Percentiles rank a stretch among this genome's conserved stretches.
Conservation (phyloP, 2,888 invertebrate species). For the Drosophila sordidapex region DNA sequence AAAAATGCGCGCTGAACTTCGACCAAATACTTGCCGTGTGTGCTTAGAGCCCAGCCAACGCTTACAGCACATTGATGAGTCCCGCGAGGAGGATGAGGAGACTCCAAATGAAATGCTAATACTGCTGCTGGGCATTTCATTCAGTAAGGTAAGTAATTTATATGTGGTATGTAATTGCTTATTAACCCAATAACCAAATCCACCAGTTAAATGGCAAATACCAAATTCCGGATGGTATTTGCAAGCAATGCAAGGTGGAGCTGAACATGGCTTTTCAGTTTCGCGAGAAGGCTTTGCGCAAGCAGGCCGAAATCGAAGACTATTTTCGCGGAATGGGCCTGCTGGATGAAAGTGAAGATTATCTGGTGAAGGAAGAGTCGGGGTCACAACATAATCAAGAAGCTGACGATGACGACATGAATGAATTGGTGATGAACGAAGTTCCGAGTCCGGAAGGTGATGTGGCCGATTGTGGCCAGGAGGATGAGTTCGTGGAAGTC, state of each 20-base stretch:
- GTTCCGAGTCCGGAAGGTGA: conserved; percentile 20
- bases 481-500: conserved; percentile 60
- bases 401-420: conserved; percentile 59
- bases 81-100: conserved; percentile 79
- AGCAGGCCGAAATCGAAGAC: conserved; percentile 75
- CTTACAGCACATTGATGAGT: conserved; percentile 77
- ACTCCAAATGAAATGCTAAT: conserved; percentile 81
- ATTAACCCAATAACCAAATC: neutral
- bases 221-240: conserved; percentile 80
- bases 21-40: conserved; percentile 77
- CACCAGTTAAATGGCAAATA: conserved; percentile 63
- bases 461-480: conserved; percentile 36
- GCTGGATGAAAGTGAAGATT: conserved; percentile 57
- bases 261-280: conserved; percentile 82
- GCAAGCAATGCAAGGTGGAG: conserved; percentile 80
- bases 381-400: conserved; percentile 37
- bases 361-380: conserved; percentile 65
- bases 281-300: conserved; percentile 78
- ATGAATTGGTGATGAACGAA: conserved; percentile 54
- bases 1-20: conserved; percentile 76
- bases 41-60: conserved; percentile 77
- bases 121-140: conserved; percentile 73
- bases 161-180: neutral
- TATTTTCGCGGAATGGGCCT: conserved; percentile 68
- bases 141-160: conserved; percentile 63